Evolutionary conservation across 2,888 invertebrate genomes (phyloP), one percentile per base, ranked within the genome.

Genomic region (Patella pellucida): DNA sequence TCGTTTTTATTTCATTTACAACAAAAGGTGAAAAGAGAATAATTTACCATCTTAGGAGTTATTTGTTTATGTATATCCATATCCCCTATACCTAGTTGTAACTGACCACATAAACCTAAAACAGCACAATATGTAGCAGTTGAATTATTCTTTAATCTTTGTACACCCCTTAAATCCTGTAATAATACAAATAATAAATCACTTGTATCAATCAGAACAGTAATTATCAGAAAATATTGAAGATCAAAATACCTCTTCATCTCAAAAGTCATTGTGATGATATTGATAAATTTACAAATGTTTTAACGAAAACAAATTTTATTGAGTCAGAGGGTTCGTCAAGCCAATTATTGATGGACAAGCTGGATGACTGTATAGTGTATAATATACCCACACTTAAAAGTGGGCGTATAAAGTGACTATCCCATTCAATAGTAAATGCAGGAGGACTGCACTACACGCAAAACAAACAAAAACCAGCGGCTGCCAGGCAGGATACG

Each of bases 101-200:
- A 95, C 84, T 97, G 96, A 0, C 97, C 97, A 15, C 79, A 70
- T 0, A 92, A 90, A 88, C 96, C 94, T 77, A 97, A 92, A 12
- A 97, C 91, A 11, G 95, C 94, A 0, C 94, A 94, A 89, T 96
- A 97, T 50, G 95, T 94, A 0, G 95, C 94, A 11, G 95, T 96
- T 3, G 83, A 76, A 4, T 79, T 67, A 51, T 75, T 81, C 0
- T 76, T 68, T 50, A 84, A 70, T 41, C 76, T 72, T 4, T 74
- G 74, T 16, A 89, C 85, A n/a, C 83, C 85, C 41, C 77, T 76
- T 76, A 88, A 75, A 77, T 90, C 87, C 87, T 88, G 75, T 15
- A 80, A 69, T 19, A 51, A n/a, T 16, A 51, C 69, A 15, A 16
- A 31, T 5, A 15, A n/a, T n/a, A n/a, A n/a, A n/a, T n/a, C n/a